Conservation (phyloP, 2,113 vertebrate genomes). For the Tor tambroides region DNA sequence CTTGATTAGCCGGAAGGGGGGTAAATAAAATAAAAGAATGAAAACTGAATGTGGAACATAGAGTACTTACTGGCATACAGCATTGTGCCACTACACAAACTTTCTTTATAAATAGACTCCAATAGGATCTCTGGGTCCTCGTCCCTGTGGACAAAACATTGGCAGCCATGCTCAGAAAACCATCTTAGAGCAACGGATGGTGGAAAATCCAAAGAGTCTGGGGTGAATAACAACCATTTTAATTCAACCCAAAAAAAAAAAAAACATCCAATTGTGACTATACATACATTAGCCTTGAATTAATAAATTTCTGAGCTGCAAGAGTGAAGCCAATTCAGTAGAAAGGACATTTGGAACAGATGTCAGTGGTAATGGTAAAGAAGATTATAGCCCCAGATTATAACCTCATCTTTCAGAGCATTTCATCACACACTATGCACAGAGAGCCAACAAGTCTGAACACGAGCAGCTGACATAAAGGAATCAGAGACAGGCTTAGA, state of each 20-base stretch:
- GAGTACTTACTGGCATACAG: conserved; percentile 1
- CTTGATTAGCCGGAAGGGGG: background rate
- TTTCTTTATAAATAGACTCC: conserved; percentile 43
- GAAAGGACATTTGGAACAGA: background rate
- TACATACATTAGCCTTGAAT: background rate
- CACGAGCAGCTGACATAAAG: background rate
- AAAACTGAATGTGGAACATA: background rate
- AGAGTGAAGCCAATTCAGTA: background rate
- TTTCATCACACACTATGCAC: background rate
- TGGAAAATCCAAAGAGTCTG: background rate
- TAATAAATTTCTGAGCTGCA: background rate
- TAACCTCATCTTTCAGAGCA: background rate
- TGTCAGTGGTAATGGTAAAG: background rate
- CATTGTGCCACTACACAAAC: background rate
- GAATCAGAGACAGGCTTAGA: background rate
- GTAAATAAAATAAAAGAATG: background rate
- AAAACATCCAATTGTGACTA: background rate
- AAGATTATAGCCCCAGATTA: background rate
- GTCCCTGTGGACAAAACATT: conserved; percentile 25
- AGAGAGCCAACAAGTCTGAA: background rate
- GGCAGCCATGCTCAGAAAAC: conserved; percentile 16
- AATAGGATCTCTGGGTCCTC: conserved; percentile 14
- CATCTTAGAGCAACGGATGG: background rate
- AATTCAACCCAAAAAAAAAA: background rate
- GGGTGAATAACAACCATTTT: background rate